These are phyloP conservation scores for Dysmachus trigonus DNA, from an alignment of 2,888 invertebrate species.

Conservation along the genomic window DNA sequence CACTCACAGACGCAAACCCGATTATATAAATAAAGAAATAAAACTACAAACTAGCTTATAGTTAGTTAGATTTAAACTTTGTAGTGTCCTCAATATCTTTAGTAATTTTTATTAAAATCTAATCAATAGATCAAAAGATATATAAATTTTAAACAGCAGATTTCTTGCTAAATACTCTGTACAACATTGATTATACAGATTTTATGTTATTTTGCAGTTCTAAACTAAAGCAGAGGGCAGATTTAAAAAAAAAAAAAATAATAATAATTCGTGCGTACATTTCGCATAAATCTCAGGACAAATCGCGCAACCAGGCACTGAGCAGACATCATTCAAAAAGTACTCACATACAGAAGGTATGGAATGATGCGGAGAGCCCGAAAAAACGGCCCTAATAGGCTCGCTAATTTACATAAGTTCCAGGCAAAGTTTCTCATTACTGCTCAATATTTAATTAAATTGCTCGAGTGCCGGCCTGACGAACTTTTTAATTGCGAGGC, in stretches of 20 bases:
- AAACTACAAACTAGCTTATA: too few species aligned
- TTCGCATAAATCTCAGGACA: not conserved
- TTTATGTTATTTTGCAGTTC: not conserved
- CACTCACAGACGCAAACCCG: too few species aligned
- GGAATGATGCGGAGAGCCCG: not conserved
- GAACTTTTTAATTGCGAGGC: slow-evolving; percentile 53
- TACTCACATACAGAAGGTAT: not conserved
- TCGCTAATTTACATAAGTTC: slow-evolving; percentile 31
- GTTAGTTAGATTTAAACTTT: too few species aligned
- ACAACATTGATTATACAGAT: not conserved
- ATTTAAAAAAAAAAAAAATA: not conserved
- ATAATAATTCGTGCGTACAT: not conserved
- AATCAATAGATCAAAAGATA: too few species aligned
- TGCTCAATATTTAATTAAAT: slow-evolving; percentile 55
- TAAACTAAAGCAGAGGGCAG: not conserved
- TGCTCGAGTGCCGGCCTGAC: slow-evolving; percentile 51
- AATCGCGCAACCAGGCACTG: not conserved
- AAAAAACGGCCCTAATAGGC: slow-evolving; percentile 19
- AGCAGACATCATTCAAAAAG: not conserved
- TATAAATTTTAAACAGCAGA: too few species aligned
- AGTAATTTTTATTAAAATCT: too few species aligned
- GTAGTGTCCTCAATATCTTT: too few species aligned
- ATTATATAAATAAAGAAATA: too few species aligned
- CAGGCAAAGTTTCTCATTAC: slow-evolving; percentile 52
- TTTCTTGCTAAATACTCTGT: too few species aligned